These are phyloP conservation scores for Gymnoscopelus microlampas DNA, from an alignment of 2,797 vertebrate species.

Conservation along the genomic window DNA sequence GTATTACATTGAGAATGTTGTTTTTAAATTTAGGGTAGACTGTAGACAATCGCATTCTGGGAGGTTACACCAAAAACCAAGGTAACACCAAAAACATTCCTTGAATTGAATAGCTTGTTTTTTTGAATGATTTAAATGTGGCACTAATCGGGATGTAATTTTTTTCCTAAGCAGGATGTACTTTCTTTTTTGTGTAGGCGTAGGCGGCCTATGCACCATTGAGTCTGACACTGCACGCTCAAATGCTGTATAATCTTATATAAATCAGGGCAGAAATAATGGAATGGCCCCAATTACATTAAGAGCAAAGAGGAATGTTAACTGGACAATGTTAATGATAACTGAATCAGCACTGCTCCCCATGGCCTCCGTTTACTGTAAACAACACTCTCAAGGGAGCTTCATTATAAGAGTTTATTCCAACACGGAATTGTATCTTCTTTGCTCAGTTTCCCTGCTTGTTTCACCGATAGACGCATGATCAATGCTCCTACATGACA, in stretches of 20 bases:
- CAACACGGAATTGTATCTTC: slow-evolving; percentile 30
- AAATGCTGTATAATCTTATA: slow-evolving; percentile 57
- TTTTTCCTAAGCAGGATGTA: too few species aligned
- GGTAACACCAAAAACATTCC: too few species aligned
- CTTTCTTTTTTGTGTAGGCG: too few species aligned
- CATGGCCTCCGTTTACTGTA: slow-evolving; percentile 43
- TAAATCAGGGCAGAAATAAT: slow-evolving; percentile 61
- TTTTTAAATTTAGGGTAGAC: too few species aligned
- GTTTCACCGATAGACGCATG: slow-evolving; percentile 15
- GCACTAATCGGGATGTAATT: too few species aligned
- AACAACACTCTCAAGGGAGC: slow-evolving; percentile 45
- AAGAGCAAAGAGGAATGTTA: slow-evolving; percentile 61
- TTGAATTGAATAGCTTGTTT: too few species aligned
- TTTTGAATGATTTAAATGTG: too few species aligned
- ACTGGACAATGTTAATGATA: slow-evolving; percentile 67
- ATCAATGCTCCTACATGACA: slow-evolving; percentile 28
- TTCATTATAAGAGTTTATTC: slow-evolving; percentile 38
- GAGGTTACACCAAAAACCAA: too few species aligned
- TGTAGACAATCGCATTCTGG: too few species aligned
- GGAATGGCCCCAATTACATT: slow-evolving; percentile 67
- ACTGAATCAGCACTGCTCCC: slow-evolving; percentile 58
- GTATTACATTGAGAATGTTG: too few species aligned
- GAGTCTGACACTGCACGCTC: slow-evolving; percentile 29
- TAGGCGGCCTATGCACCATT: background rate
- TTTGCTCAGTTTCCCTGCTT: slow-evolving; percentile 26